Evolutionary conservation across 2,797 vertebrate species (phyloP), one percentile per base, ranked within the genome.

Genomic region (Peromyscus nudipes): DNA sequence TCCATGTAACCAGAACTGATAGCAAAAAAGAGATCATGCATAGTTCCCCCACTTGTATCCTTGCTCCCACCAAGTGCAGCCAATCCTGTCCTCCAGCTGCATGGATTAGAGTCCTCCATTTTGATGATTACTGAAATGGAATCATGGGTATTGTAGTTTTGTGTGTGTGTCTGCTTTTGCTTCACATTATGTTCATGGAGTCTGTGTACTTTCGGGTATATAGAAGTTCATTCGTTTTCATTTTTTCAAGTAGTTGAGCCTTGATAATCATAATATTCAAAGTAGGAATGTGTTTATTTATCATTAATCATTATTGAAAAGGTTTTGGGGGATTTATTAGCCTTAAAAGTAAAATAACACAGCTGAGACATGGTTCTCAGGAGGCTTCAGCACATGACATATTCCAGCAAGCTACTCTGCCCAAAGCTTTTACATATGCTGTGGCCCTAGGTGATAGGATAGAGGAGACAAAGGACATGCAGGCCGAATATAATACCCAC

Each of bases 401-500:
- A 52, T 89, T 71, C 82, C 90, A 71, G 73, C 76, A 92, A 91
- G 95, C 80, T 85, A 65, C 65, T 93, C 1, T 17, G 90, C 95
- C 1, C 0, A 27, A 25, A 80, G 92, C 92, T 97, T 97, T 96
- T 89, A 80, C 1, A 4, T 13, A 21, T 21, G 80, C 55, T 43
- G 62, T 91, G 85, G 76, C 80, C 27, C 13, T 80, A 81, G 95
- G 60, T 55, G 52, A 55, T 5, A 79, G 96, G 89, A 91, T 95
- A 76, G 94, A 95, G 92, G 96, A 96, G 89, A 97, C 97, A 97
- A 97, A 97, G 89, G 96, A 71, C 91, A 95, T 95, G 89, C 91
- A 88, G 83, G 96, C 96, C 98, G 95, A 97, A 98, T 40, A 40
- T 40, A 98, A 98, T 94, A 87, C 96, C 95, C 96, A 37, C 64